phyloP scores from a whole-genome alignment of 1,140 invertebrate genomes.

The Mesaphorura yosii region DNA sequence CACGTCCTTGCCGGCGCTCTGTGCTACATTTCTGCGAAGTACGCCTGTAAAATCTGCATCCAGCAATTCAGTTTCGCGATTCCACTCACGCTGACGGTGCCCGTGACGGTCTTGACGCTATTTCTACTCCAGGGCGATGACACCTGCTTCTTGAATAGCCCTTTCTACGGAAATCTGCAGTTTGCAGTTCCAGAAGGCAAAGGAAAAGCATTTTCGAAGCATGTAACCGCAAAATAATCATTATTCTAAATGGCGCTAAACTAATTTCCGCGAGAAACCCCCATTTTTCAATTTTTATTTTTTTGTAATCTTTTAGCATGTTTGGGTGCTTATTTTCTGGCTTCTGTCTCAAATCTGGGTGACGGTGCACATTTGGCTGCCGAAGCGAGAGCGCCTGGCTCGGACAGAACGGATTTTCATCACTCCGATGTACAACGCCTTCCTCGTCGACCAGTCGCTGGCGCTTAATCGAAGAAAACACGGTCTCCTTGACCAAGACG shows the following conservation, averaged over 20 bases:
- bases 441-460: constrained; percentile 45
- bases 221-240: not conserved
- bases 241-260: not conserved
- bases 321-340: constrained; percentile 39
- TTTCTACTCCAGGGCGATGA: constrained; percentile 28
- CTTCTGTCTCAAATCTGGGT: constrained; percentile 42
- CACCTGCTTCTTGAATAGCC: constrained; percentile 29
- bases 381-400: constrained; percentile 43
- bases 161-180: constrained; percentile 26
- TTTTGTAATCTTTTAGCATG: constrained; percentile 29
- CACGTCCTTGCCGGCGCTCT: not conserved
- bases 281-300: constrained; percentile 5
- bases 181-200: constrained; percentile 14
- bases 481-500: not conserved
- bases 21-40: constrained; percentile 25
- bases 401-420: constrained; percentile 40
- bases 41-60: constrained; percentile 33
- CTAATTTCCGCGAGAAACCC: constrained; percentile 18
- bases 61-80: constrained; percentile 38
- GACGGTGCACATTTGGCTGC: constrained; percentile 45
- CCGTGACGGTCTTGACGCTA: constrained; percentile 33
- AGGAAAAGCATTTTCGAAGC: constrained; percentile 29
- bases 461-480: constrained; percentile 37
- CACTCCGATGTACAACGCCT: constrained; percentile 42
- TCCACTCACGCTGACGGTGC: constrained; percentile 37